Percentiles rank a stretch among this genome's conserved stretches.
phyloP scores from a whole-genome alignment of 2,888 invertebrate genomes.

The Meandrusa payeni region DNA sequence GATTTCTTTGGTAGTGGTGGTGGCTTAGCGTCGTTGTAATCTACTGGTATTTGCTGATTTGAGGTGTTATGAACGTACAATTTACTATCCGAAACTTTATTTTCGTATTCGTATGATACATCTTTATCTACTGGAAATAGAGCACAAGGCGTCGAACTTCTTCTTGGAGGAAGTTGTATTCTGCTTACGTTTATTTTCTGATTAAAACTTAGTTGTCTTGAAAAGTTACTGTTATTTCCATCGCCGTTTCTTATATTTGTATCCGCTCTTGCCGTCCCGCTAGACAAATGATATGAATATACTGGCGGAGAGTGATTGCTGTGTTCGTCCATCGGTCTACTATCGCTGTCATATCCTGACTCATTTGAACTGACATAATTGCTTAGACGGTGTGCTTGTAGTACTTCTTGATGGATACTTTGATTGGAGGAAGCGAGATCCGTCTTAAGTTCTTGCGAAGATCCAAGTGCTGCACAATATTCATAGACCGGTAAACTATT shows the following conservation, averaged over 20 bases:
- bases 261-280: slow-evolving; percentile 44
- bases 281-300: slow-evolving; percentile 67
- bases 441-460: slow-evolving; percentile 62
- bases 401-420: slow-evolving; percentile 81
- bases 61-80: slow-evolving; percentile 39
- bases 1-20: slow-evolving; percentile 74
- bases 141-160: slow-evolving; percentile 74
- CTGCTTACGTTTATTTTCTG: slow-evolving; percentile 67
- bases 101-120: slow-evolving; percentile 55
- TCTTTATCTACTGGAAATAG: slow-evolving; percentile 65
- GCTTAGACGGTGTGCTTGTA: slow-evolving; percentile 83
- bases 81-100: slow-evolving; percentile 38
- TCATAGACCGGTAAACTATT: slow-evolving; percentile 76
- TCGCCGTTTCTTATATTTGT: slow-evolving; percentile 50
- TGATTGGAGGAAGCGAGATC: slow-evolving; percentile 69
- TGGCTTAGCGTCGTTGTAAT: slow-evolving; percentile 64
- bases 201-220: slow-evolving; percentile 69
- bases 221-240: slow-evolving; percentile 45
- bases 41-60: slow-evolving; percentile 37
- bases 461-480: slow-evolving; percentile 61
- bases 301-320: slow-evolving; percentile 78
- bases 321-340: slow-evolving; percentile 80
- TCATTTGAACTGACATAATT: slow-evolving; percentile 91
- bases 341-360: slow-evolving; percentile 91
- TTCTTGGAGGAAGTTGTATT: slow-evolving; percentile 62